phyloP scores from a whole-genome alignment of 2,113 vertebrate genomes.

The Hypomesus transpacificus region DNA sequence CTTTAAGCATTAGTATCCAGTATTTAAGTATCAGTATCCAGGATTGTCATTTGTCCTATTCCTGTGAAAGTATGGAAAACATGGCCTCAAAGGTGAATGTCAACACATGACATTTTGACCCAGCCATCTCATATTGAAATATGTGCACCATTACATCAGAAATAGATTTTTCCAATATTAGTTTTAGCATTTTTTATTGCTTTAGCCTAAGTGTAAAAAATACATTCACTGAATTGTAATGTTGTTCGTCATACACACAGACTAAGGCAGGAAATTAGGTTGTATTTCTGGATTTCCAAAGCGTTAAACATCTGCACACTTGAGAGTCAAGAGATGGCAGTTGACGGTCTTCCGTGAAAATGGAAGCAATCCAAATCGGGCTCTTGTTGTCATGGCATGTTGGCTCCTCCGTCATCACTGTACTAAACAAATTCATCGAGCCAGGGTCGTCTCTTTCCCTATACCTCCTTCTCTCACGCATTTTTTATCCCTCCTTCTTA shows the following conservation, averaged over 20 bases:
- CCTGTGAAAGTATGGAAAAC: not conserved
- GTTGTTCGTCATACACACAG: not conserved
- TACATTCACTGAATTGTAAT: not conserved
- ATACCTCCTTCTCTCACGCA: not conserved
- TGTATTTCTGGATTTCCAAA: slow-evolving; percentile 12
- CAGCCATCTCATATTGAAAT: no score
- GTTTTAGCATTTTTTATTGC: not conserved
- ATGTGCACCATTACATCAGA: no score
- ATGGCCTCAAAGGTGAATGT: not conserved
- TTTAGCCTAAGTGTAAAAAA: not conserved
- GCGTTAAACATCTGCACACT: slow-evolving; percentile 16
- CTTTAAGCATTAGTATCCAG: no score
- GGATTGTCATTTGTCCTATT: no score
- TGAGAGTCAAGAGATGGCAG: slow-evolving; percentile 20
- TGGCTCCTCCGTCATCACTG: slow-evolving; percentile 45
- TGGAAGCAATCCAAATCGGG: slow-evolving; percentile 26
- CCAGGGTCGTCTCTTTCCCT: slow-evolving; percentile 50
- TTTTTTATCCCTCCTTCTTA: slow-evolving; percentile 10
- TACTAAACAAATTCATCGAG: slow-evolving; percentile 46
- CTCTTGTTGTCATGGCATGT: slow-evolving; percentile 30
- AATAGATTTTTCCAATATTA: no score
- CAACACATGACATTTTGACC: not conserved
- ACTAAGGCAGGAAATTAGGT: not conserved
- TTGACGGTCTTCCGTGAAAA: slow-evolving; percentile 21
- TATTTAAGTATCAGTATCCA: no score